Evolutionary conservation across 2,797 vertebrate species (phyloP).

Genomic region (Melanotaenia boesemani): DNA sequence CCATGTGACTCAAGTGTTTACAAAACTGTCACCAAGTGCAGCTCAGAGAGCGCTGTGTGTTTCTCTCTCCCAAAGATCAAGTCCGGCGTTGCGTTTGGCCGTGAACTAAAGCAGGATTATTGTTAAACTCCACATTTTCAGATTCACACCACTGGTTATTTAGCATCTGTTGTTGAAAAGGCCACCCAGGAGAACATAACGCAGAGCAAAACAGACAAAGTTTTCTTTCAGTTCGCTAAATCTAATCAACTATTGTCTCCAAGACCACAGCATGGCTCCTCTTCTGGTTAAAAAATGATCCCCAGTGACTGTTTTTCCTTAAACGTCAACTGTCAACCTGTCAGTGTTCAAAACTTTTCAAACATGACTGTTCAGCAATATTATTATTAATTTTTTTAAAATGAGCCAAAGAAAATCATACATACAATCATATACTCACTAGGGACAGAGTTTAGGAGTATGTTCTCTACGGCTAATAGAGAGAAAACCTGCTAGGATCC

Average conservation of each 20-base stretch:
- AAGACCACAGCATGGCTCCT: conserved; percentile 14
- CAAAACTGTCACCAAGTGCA: not conserved
- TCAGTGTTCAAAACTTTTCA: not conserved
- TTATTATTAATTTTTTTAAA: not conserved
- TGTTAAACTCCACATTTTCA: no score
- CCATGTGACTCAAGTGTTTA: not conserved
- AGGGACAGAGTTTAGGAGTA: no score
- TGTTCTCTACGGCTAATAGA: no score
- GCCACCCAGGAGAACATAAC: conserved; percentile 19
- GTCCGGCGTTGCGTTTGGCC: no score
- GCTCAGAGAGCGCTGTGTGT: no score
- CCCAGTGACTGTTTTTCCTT: conserved; percentile 2
- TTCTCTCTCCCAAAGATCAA: no score
- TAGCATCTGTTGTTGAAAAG: not conserved
- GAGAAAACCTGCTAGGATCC: no score
- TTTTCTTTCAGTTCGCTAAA: conserved; percentile 35
- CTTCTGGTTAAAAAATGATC: conserved; percentile 14
- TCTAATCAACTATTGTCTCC: conserved; percentile 41
- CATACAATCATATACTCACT: no score
- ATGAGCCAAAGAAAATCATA: no score
- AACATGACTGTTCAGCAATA: no score
- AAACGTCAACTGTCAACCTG: conserved; percentile 16
- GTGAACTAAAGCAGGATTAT: no score
- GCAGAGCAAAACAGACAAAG: conserved; percentile 6
- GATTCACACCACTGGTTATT: conserved; percentile 8